phyloP scores from a whole-genome alignment of 2,888 invertebrate genomes.

The Drosophila greeni region DNA sequence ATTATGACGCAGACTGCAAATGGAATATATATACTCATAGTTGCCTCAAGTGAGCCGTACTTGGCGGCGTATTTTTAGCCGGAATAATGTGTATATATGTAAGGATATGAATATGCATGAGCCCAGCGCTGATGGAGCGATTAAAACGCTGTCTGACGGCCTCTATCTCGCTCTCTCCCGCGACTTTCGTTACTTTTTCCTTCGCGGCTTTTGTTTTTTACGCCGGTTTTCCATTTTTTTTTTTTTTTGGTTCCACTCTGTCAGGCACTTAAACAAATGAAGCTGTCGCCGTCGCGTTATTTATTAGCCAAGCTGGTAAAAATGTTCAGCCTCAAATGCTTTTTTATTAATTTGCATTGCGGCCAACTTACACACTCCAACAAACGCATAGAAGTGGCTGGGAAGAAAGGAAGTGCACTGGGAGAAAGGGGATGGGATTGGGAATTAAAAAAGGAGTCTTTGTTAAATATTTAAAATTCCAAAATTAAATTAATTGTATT shows the following conservation, averaged over 20 bases:
- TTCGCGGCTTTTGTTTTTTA: constrained; percentile 16
- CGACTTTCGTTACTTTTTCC: constrained; percentile 39
- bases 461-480: neutral
- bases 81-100: neutral
- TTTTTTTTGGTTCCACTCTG: constrained; percentile 32
- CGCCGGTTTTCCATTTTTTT: constrained; percentile 6
- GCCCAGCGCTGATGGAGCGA: constrained; percentile 34
- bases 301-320: constrained; percentile 60
- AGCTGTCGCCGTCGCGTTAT: constrained; percentile 69
- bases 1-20: constrained; percentile 25
- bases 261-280: constrained; percentile 71
- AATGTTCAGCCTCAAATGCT: constrained; percentile 72
- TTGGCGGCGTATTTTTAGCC: constrained; percentile 19
- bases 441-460: too few species aligned
- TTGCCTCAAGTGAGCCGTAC: constrained; percentile 26
- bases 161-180: constrained; percentile 13
- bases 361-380: constrained; percentile 46
- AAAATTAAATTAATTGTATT: too few species aligned
- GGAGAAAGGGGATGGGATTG: neutral
- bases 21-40: constrained; percentile 22
- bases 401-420: neutral
- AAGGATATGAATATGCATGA: constrained; percentile 35
- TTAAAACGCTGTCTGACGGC: constrained; percentile 30
- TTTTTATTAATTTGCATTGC: constrained; percentile 71
- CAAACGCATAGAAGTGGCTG: constrained; percentile 5